Conservation (phyloP, 2,888 invertebrate species). For the Stegana nigrithorax region DNA sequence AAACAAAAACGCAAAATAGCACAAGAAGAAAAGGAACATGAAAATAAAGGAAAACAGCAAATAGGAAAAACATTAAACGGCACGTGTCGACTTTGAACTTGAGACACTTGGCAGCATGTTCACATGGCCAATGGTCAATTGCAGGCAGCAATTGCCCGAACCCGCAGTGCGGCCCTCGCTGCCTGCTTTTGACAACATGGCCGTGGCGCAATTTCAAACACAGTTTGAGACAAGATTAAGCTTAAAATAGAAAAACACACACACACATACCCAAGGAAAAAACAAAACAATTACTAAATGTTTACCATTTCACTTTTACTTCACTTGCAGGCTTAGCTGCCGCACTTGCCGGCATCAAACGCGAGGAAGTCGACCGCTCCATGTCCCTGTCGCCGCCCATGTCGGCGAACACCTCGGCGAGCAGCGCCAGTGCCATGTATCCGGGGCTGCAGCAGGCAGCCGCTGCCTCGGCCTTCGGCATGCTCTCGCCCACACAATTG, state of each 20-base stretch:
- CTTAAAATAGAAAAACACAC: not conserved
- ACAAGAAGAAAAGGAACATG: too few relatives aligned
- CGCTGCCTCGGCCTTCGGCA: conserved; percentile 66
- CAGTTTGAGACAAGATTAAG: not conserved
- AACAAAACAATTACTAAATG: conserved; percentile 4
- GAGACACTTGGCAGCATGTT: conserved; percentile 23
- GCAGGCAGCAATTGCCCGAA: conserved; percentile 11
- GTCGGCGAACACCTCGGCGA: conserved; percentile 61
- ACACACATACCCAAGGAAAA: not conserved
- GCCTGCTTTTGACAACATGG: conserved; percentile 26
- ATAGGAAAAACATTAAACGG: too few relatives aligned
- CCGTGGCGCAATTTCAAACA: conserved; percentile 4
- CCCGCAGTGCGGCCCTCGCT: not conserved
- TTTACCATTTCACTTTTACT: not conserved
- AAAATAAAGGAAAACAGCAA: too few relatives aligned
- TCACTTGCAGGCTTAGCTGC: conserved; percentile 65
- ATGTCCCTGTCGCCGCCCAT: conserved; percentile 66
- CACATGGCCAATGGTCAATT: conserved; percentile 30
- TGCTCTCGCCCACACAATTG: conserved; percentile 65
- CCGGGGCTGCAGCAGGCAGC: conserved; percentile 66
- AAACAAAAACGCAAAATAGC: too few relatives aligned
- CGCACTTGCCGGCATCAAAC: conserved; percentile 67
- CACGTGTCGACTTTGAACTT: conserved; percentile 39
- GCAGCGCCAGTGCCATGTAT: conserved; percentile 54
- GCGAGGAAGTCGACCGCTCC: conserved; percentile 64